Evolutionary conservation across 2,888 invertebrate species (phyloP), one percentile per base, ranked within the genome.

Genomic region (Achlya flavicornis): DNA sequence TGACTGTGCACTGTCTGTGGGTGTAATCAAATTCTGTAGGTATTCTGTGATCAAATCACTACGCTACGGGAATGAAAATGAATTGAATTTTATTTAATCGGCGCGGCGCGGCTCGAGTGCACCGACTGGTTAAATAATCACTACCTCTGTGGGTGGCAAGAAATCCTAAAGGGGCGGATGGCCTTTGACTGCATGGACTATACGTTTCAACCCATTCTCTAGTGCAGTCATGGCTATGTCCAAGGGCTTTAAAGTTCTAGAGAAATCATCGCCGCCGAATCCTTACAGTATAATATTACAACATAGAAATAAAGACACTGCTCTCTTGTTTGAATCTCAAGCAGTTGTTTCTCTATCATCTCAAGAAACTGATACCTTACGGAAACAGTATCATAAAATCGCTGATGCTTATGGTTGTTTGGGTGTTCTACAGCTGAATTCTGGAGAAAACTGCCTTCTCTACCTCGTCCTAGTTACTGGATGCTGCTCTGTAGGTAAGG

Each of bases 391-490:
- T 85, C 96, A 96, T 14, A 98, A 99, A 93, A 95, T 98, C 58
- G 93, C 97, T 63, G 99, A 99, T 92, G 98, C 98, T 0, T 99
- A 99, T 88, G 99, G 99, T 35, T 98, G 99, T 83, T 94, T 99
- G 64, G 99, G 99, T 58, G 98, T 99, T 3, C 94, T 99, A 0
- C 98, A 98, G 81, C 89, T 98, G 59, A 97, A 97, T 88, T 96
- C 97, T 66, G 97, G 97, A 61, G 97, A 98, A 85, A 96, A 95
- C 81, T 97, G 97, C 48, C 95, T 98, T 63, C 94, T 98, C 61
- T 99, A 98, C 82, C 95, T 99, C 64, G 98, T 99, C 10, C 95
- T 99, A 81, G 97, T 99, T 63, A 99, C 98, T 14, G 98, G 99
- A 46, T 99, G 99, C 89, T 96, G 98, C 76, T 99, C 99, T 10